Conservation (phyloP, 1,140 invertebrate genomes). For the Drosophila erecta region DNA sequence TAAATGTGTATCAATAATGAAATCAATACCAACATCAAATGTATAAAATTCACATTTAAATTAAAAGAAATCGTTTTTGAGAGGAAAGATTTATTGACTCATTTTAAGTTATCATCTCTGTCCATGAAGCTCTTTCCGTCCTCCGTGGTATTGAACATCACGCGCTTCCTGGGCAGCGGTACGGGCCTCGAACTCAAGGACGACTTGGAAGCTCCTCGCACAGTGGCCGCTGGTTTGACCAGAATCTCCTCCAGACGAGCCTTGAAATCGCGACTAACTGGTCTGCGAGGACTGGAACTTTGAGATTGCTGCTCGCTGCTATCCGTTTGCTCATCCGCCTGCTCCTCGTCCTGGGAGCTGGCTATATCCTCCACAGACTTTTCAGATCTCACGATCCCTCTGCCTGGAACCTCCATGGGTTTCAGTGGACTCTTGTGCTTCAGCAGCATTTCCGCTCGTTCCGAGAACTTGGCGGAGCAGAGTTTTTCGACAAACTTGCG, state of each 20-base stretch:
- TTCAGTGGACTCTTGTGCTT: slow-evolving; percentile 56
- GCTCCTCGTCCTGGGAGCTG: slow-evolving; percentile 31
- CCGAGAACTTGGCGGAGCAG: slow-evolving; percentile 64
- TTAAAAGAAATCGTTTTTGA: too few species aligned
- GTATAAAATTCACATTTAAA: too few species aligned
- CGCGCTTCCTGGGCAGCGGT: slow-evolving; percentile 75
- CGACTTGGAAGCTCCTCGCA: slow-evolving; percentile 15
- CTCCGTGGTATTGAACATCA: slow-evolving; percentile 69
- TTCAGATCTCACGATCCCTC: slow-evolving; percentile 1
- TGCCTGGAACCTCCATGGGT: slow-evolving; percentile 44
- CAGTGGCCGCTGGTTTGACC: slow-evolving; percentile 56
- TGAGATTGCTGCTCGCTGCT: slow-evolving; percentile 17
- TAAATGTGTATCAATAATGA: too few species aligned
- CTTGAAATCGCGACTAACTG: slow-evolving; percentile 54
- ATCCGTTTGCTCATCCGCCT: slow-evolving; percentile 7
- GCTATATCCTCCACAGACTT: slow-evolving; percentile 14
- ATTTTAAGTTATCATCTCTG: slow-evolving; percentile 22
- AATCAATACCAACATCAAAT: too few species aligned
- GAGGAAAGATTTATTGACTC: neutral
- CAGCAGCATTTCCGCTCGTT: slow-evolving; percentile 47
- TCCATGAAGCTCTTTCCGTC: slow-evolving; percentile 37
- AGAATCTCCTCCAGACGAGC: slow-evolving; percentile 66
- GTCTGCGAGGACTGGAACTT: slow-evolving; percentile 36
- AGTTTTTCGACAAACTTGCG: slow-evolving; percentile 80
- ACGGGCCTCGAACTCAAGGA: slow-evolving; percentile 46